phyloP scores from a whole-genome alignment of 2,888 invertebrate genomes.

The Ctena decussata region DNA sequence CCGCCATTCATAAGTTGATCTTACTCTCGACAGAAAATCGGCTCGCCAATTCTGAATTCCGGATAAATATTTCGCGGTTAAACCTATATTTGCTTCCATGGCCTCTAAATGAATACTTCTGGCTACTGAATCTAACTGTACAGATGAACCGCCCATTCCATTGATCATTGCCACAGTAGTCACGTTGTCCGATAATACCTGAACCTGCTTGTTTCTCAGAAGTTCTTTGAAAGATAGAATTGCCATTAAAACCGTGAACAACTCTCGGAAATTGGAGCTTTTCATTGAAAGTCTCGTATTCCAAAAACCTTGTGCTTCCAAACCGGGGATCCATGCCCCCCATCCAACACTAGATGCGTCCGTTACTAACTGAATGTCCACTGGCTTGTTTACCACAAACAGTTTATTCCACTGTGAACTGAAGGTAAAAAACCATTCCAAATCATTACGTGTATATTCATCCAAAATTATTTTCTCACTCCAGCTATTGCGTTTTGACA shows the following conservation, averaged over 20 bases:
- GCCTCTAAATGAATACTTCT: constrained; percentile 8
- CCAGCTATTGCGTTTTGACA: not conserved
- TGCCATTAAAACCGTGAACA: not conserved
- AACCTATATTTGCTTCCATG: not conserved
- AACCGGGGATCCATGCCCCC: constrained; percentile 18
- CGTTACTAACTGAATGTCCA: not conserved
- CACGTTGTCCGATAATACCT: constrained; percentile 8
- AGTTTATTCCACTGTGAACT: constrained; percentile 6
- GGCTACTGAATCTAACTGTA: not conserved
- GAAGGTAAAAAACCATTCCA: constrained; percentile 4
- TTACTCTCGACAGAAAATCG: not conserved
- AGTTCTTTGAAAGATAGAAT: not conserved
- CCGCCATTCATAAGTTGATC: constrained; percentile 15
- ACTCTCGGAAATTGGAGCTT: constrained; percentile 8
- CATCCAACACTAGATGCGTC: not conserved
- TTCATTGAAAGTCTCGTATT: not conserved
- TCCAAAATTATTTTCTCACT: constrained; percentile 5
- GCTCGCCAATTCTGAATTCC: constrained; percentile 4
- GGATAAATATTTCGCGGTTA: not conserved
- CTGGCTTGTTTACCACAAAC: not conserved
- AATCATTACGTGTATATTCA: not conserved
- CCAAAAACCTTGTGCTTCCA: not conserved
- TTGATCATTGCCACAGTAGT: constrained; percentile 11
- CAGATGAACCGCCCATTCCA: not conserved
- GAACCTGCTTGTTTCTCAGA: not conserved